These are phyloP conservation scores for Zaprionus capensis DNA, from an alignment of 1,140 invertebrate species.

Conservation along the genomic window DNA sequence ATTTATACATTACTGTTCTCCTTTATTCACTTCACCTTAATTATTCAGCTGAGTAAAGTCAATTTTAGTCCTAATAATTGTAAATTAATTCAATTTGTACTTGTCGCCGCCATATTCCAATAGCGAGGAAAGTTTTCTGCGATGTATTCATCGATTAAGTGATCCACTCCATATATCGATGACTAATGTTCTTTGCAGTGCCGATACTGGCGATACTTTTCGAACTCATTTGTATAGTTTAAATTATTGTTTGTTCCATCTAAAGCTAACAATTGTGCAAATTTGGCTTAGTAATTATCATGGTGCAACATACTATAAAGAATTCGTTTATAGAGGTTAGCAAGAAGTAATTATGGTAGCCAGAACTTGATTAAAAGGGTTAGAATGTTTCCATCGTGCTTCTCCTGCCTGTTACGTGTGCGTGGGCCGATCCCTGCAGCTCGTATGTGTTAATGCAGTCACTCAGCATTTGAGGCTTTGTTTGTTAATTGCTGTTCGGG, in stretches of 20 bases:
- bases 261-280: background rate
- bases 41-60: background rate
- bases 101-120: background rate
- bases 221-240: background rate
- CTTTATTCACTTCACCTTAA: background rate
- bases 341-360: background rate
- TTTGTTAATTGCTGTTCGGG: constrained; percentile 39
- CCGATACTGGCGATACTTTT: no score
- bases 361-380: constrained; percentile 1
- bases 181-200: background rate
- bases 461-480: constrained; percentile 43
- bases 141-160: background rate
- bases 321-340: background rate
- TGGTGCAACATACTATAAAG: background rate
- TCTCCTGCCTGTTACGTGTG: background rate
- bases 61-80: background rate
- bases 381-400: background rate
- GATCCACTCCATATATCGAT: background rate
- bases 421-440: constrained; percentile 27
- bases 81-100: background rate
- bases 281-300: background rate
- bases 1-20: background rate
- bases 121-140: background rate
- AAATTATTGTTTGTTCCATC: background rate
- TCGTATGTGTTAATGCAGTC: constrained; percentile 30